Evolutionary conservation across 2,797 vertebrate genomes (phyloP).

Genomic region (Geotrypetes seraphini): DNA sequence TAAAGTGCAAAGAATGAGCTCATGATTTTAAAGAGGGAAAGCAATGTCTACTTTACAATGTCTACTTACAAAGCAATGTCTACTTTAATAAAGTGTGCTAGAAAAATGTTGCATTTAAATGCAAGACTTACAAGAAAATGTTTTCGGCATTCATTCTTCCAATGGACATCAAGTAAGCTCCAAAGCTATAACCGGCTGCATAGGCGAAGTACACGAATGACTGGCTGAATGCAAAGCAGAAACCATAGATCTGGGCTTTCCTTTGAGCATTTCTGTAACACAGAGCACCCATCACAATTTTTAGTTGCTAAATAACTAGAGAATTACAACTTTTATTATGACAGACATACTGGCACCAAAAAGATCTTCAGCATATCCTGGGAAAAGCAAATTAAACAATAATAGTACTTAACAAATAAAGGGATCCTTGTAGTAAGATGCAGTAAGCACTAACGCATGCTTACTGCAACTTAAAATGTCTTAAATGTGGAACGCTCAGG

Average conservation of each 20-base stretch:
- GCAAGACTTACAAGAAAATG: constrained; percentile 35
- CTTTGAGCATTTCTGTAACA: constrained; percentile 31
- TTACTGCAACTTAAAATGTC: too few relatives aligned
- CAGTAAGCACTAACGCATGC: too few relatives aligned
- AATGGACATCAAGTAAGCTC: constrained; percentile 29
- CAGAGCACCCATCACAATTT: constrained; percentile 2
- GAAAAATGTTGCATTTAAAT: constrained; percentile 15
- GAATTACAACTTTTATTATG: background rate
- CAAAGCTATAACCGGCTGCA: constrained; percentile 18
- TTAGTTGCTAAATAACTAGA: background rate
- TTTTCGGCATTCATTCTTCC: constrained; percentile 32
- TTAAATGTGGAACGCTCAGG: too few relatives aligned
- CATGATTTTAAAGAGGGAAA: too few relatives aligned
- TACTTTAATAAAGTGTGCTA: too few relatives aligned
- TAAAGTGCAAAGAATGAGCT: too few relatives aligned
- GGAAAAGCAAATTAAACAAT: too few relatives aligned
- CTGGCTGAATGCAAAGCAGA: constrained; percentile 24
- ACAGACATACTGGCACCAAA: background rate
- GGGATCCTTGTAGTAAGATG: too few relatives aligned
- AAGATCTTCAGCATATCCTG: too few relatives aligned
- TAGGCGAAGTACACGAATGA: constrained; percentile 32
- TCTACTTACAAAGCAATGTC: too few relatives aligned
- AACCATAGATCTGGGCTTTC: constrained; percentile 16
- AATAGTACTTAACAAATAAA: too few relatives aligned
- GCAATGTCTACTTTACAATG: too few relatives aligned